phyloP scores from a whole-genome alignment of 2,113 vertebrate species.

The Protobothrops flavoviridis region DNA sequence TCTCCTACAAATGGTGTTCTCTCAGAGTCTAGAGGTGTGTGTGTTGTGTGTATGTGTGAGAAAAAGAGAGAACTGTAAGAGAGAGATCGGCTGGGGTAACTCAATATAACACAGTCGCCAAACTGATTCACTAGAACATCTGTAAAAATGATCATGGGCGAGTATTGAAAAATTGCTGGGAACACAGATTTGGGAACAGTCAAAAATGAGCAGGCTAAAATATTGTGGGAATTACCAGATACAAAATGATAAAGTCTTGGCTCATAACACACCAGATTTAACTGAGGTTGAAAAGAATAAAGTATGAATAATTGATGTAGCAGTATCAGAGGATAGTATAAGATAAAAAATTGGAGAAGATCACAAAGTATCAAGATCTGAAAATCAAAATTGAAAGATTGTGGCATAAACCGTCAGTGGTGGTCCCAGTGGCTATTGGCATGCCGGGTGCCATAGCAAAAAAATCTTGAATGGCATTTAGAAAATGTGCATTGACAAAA shows the following conservation, averaged over 20 bases:
- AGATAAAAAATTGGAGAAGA: not conserved
- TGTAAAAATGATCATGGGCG: not conserved
- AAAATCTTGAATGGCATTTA: not conserved
- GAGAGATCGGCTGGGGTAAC: not conserved
- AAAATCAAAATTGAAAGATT: not conserved
- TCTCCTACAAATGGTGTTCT: not conserved
- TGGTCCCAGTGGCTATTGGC: not conserved
- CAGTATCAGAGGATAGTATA: not conserved
- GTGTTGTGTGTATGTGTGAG: too few relatives aligned
- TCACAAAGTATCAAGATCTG: not conserved
- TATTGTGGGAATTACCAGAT: not conserved
- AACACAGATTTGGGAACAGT: not conserved
- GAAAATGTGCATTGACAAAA: not conserved
- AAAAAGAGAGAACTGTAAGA: not conserved
- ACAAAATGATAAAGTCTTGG: not conserved
- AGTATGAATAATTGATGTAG: not conserved
- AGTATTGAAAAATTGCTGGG: not conserved
- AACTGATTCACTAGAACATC: not conserved
- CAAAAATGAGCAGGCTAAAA: not conserved
- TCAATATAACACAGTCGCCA: not conserved
- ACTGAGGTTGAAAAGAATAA: not conserved
- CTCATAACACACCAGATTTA: not conserved
- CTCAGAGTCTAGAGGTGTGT: not conserved
- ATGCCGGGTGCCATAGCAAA: not conserved
- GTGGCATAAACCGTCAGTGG: not conserved